Evolutionary conservation across 2,113 vertebrate genomes (phyloP).

Genomic region (Triplophysa dalaica): DNA sequence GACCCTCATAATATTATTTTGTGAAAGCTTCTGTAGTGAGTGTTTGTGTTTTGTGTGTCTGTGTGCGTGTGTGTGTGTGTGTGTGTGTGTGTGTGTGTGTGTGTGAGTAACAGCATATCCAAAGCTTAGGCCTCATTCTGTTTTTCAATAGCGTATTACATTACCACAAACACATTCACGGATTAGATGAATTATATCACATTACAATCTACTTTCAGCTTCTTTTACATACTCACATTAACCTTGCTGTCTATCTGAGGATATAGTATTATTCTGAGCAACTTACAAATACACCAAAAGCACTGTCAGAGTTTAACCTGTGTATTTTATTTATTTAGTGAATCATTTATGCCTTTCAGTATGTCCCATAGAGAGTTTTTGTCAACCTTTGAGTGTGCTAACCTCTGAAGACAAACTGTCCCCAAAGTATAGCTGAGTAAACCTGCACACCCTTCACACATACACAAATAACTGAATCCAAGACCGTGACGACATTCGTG

Average conservation of each 20-base stretch:
- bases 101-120: background rate
- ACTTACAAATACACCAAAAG: no score
- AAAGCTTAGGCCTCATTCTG: slow-evolving; percentile 13
- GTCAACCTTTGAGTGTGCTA: background rate
- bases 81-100: background rate
- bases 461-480: slow-evolving; percentile 1
- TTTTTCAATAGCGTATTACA: slow-evolving; percentile 1
- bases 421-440: background rate
- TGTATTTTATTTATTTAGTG: no score
- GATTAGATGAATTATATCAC: background rate
- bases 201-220: background rate
- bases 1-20: background rate
- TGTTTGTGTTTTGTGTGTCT: background rate
- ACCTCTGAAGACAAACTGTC: no score
- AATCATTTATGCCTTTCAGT: no score
- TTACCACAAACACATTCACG: background rate
- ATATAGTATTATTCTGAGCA: no score
- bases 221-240: background rate
- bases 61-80: background rate
- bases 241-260: no score
- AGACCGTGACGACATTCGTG: slow-evolving; percentile 16
- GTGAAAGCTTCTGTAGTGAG: background rate
- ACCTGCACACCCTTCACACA: background rate
- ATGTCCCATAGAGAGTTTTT: background rate
- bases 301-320: no score